These are phyloP conservation scores for Brachylomia viminalis DNA, from an alignment of 2,888 invertebrate species.

Conservation along the genomic window DNA sequence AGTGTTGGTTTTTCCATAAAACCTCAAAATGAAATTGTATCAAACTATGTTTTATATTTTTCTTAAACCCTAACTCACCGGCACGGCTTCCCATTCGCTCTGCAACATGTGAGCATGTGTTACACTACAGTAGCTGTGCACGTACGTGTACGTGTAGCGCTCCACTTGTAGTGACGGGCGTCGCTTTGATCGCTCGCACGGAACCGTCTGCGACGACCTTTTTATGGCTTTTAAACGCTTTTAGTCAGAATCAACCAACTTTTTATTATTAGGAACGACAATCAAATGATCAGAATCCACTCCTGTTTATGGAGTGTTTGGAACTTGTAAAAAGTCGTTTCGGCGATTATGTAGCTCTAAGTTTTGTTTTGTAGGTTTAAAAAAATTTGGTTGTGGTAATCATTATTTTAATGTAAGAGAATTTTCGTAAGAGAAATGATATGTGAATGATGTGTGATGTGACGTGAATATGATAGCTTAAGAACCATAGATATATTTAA, in stretches of 20 bases:
- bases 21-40: background rate
- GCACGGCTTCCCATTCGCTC: background rate
- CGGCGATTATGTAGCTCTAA: slow-evolving; percentile 24
- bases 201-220: slow-evolving; percentile 69
- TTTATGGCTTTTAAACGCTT: slow-evolving; percentile 74
- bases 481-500: no score
- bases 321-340: slow-evolving; percentile 53
- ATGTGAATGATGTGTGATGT: no score
- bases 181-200: slow-evolving; percentile 76
- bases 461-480: background rate
- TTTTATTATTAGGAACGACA: slow-evolving; percentile 59
- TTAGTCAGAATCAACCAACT: slow-evolving; percentile 59
- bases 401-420: slow-evolving; percentile 12
- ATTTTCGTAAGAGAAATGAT: slow-evolving; percentile 1
- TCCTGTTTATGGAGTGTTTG: slow-evolving; percentile 43
- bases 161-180: slow-evolving; percentile 51
- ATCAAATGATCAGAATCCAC: slow-evolving; percentile 58
- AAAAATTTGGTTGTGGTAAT: slow-evolving; percentile 16
- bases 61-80: background rate
- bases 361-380: slow-evolving; percentile 31
- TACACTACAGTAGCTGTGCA: background rate
- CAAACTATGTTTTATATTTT: background rate
- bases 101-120: slow-evolving; percentile 7
- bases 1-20: background rate
- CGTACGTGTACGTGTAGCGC: slow-evolving; percentile 23